Evolutionary conservation across 2,888 invertebrate species (phyloP).

Genomic region (Chorisops tibialis): DNA sequence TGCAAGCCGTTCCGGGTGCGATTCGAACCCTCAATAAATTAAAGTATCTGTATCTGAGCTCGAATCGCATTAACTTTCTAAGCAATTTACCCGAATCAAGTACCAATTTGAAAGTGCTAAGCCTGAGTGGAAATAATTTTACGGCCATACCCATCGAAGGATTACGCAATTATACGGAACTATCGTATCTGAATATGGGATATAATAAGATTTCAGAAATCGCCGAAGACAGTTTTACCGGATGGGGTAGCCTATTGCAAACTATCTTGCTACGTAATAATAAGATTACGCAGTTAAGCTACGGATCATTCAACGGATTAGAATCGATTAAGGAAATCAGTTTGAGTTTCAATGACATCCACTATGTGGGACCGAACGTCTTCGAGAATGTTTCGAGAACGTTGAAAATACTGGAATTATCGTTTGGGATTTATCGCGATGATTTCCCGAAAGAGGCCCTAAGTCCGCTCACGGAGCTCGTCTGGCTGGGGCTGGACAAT

Average conservation of each 20-base stretch:
- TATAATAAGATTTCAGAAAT: conserved; percentile 81
- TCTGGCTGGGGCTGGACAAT: conserved; percentile 83
- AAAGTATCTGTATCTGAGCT: conserved; percentile 78
- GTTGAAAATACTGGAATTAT: conserved; percentile 79
- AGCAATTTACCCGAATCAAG: conserved; percentile 56
- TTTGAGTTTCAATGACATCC: conserved; percentile 86
- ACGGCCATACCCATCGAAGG: conserved; percentile 67
- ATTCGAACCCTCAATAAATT: conserved; percentile 65
- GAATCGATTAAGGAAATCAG: conserved; percentile 81
- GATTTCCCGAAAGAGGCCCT: conserved; percentile 74
- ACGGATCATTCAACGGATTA: conserved; percentile 69
- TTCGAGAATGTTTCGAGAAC: conserved; percentile 73
- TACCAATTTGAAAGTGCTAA: conserved; percentile 68
- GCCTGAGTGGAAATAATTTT: conserved; percentile 77
- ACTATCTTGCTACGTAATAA: conserved; percentile 82
- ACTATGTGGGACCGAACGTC: conserved; percentile 75
- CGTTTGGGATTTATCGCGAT: conserved; percentile 79
- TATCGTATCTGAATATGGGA: conserved; percentile 84
- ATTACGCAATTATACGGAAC: conserved; percentile 67
- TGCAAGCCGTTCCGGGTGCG: conserved; percentile 68
- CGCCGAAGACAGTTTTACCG: conserved; percentile 69
- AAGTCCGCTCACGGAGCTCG: conserved; percentile 67
- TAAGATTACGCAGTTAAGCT: conserved; percentile 69
- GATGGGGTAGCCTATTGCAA: conserved; percentile 75
- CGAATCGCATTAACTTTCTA: conserved; percentile 68